These are phyloP conservation scores for Henicopernis longicauda DNA, from an alignment of 2,113 vertebrate species.

Conservation along the genomic window DNA sequence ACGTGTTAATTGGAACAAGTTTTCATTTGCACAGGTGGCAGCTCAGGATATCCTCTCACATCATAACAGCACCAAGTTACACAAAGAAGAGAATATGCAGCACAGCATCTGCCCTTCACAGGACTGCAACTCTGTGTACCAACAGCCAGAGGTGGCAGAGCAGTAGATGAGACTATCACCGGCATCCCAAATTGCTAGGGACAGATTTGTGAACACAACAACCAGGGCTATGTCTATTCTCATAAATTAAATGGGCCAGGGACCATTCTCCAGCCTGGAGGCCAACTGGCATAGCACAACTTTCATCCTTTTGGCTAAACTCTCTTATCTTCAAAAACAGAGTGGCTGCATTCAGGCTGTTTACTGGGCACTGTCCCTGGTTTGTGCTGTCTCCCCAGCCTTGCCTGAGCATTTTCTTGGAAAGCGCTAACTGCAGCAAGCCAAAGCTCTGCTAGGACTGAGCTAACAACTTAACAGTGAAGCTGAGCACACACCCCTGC, in stretches of 20 bases:
- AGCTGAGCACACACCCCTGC: not conserved
- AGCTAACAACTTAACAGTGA: not conserved
- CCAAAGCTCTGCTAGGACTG: not conserved
- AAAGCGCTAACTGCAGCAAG: not conserved
- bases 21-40: constrained; percentile 40
- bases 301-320: not conserved
- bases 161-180: not conserved
- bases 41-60: not conserved
- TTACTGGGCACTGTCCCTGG: not conserved
- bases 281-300: not conserved
- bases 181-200: not conserved
- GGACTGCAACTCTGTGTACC: not conserved
- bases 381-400: not conserved
- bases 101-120: not conserved
- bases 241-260: not conserved
- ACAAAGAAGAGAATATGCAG: not conserved
- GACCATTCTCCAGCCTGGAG: not conserved
- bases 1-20: constrained; percentile 46
- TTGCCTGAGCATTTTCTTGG: not conserved
- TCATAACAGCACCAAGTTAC: not conserved
- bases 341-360: not conserved
- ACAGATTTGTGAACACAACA: not conserved
- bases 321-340: not conserved
- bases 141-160: not conserved
- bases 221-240: not conserved